Base-by-base conservation (phyloP, 2,888 invertebrate species). In the Myopa testacea region DNA sequence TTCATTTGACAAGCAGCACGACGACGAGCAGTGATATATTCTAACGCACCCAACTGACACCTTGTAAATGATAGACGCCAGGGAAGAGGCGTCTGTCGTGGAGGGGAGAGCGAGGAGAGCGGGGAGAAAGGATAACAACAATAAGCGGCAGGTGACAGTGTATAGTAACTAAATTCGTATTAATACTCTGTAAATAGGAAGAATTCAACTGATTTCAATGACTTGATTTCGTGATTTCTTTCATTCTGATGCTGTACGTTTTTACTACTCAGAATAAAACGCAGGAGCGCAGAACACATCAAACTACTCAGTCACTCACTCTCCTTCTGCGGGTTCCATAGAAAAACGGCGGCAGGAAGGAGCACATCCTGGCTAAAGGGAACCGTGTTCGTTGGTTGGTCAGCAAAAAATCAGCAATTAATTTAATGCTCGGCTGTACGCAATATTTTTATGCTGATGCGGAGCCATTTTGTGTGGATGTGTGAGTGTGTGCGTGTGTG, bases 391-490 rank as follows among this genome's bases (percentile, higher is more conserved):
- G 45, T 6, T 45, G 5, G 40, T 40, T 40, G 45, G 45, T 45
- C 45, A 45, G 45, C 45, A 65, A 65, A 65, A 75, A 68, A 65
- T 75, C 60, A 75, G 69, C 75, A 75, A 75, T 75, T 75, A 75
- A 75, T 75, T 75, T 75, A 75, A 75, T 75, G 75, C 75, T 75
- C 69, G 14, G 68, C 34, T 60, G 55, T 68, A 45, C 69, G 65
- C 75, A 68, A 69, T 45, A 68, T 65, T 75, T 69, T 75, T 69
- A 69, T 75, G 75, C 75, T 75, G 75, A 75, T 75, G 75, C 26
- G 55, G 71, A 50, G 55, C 68, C 38, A n/a, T 45, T 65, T 34
- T 26, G 52, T 45, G 26, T 74, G 40, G 5, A 45, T 60, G 37
- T 37, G 68, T 74, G 26, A 34, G 16, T 34, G 37, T 63, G 65